Conservation (phyloP, 2,888 invertebrate species). For the Agriopis aurantiaria region DNA sequence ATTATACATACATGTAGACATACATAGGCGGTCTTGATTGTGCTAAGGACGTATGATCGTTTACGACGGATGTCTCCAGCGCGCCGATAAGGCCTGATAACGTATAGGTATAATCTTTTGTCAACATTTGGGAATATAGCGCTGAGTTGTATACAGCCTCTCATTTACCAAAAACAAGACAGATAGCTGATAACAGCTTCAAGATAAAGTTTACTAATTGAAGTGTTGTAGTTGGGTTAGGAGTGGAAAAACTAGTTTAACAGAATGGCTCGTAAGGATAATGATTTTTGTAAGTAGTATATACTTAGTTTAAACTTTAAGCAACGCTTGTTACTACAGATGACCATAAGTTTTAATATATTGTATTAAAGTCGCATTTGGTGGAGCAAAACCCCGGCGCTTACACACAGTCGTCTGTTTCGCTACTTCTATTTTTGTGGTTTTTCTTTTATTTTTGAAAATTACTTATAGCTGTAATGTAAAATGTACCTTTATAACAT, state of each 20-base stretch:
- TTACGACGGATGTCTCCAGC: conserved; percentile 52
- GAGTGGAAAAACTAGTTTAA: background rate
- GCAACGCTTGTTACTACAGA: too few relatives aligned
- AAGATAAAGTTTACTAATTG: conserved; percentile 46
- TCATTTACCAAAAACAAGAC: conserved; percentile 61
- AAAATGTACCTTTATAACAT: too few relatives aligned
- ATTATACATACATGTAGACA: background rate
- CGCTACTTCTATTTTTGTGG: too few relatives aligned
- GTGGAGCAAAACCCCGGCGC: too few relatives aligned
- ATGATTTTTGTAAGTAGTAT: conserved; percentile 77
- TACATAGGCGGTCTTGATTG: conserved; percentile 6
- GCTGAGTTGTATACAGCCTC: conserved; percentile 55
- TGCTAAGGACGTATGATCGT: conserved; percentile 26
- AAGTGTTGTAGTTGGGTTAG: conserved; percentile 28
- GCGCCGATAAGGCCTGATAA: conserved; percentile 68
- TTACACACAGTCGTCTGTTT: too few relatives aligned
- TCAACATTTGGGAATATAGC: conserved; percentile 74
- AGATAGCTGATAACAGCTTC: conserved; percentile 49
- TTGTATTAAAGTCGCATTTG: too few relatives aligned
- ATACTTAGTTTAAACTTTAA: too few relatives aligned
- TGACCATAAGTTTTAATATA: too few relatives aligned
- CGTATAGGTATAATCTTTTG: conserved; percentile 69
- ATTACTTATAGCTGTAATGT: too few relatives aligned
- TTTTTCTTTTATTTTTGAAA: too few relatives aligned
- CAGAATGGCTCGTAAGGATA: conserved; percentile 58